Conservation (phyloP, 2,113 vertebrate genomes). For the Sturnus vulgaris region DNA sequence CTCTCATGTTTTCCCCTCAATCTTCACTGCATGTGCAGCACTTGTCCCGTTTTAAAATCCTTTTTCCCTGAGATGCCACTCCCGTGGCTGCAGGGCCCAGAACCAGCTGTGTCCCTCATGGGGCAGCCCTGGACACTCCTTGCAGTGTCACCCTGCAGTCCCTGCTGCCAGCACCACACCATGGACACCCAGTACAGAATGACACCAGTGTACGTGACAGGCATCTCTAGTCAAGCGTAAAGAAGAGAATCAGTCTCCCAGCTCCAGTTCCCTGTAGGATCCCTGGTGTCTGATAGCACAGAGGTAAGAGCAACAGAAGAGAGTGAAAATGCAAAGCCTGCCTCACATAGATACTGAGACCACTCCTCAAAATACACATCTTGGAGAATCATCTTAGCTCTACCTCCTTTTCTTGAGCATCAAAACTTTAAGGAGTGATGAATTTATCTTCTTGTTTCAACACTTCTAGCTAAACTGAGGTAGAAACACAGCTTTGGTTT, state of each 20-base stretch:
- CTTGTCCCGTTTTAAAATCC: rapidly evolving
- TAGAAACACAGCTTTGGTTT: not conserved
- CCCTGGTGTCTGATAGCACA: not conserved
- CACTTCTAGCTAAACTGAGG: not conserved
- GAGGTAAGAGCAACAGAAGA: not conserved
- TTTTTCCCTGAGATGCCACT: rapidly evolving
- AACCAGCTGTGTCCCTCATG: rapidly evolving
- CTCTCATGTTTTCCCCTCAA: not conserved
- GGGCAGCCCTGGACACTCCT: not conserved
- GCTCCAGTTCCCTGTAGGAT: not conserved
- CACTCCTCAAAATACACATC: not conserved
- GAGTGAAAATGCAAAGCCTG: not conserved
- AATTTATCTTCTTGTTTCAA: not conserved
- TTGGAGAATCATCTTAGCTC: not conserved
- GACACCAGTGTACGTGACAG: rapidly evolving
- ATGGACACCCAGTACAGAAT: not conserved
- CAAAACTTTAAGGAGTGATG: not conserved
- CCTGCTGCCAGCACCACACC: not conserved
- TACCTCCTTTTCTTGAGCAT: not conserved
- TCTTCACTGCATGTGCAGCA: not conserved
- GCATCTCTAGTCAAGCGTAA: not conserved
- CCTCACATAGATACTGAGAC: not conserved
- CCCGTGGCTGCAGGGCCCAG: rapidly evolving
- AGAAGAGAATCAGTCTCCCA: not conserved
- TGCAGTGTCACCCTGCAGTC: rapidly evolving